Evolutionary conservation across 1,140 invertebrate species (phyloP), one percentile per base, ranked within the genome.

Genomic region (Zaprionus capensis): DNA sequence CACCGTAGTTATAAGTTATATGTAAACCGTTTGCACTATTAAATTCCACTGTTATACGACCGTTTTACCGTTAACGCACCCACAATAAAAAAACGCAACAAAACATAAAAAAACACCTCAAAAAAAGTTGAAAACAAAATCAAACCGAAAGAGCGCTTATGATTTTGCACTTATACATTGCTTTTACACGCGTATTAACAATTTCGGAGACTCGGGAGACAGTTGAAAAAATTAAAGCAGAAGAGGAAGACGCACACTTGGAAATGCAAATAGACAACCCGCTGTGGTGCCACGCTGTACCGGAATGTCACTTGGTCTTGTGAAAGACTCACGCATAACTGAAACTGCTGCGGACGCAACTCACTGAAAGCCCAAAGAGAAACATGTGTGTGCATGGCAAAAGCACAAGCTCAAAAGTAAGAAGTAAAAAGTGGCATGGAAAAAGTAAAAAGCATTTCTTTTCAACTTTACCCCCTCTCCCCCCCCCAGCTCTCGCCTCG

Each of bases 301-400:
- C 76, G 59, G 53, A 80, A 81, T 76, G 84, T 88, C 84, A 88
- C 84, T 90, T 75, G 74, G 80, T 86, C 87, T 91, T 91, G 86
- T 91, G 87, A 91, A 91, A 91, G 87, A 91, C 85, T 83, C 80
- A 91, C 87, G 87, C 80, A 79, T 91, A 77, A 91, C 87, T 91
- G 82, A 91, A 75, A 76, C 66, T 59, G 46, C 59, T 66, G 15
- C 49, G 58, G 58, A 57, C 56, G 38, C 65, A 59, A 26, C 38
- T 38, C 70, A 28, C 44, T 58, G 24, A 72, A 28, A 11, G 64
- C 15, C 34, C 49, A 64, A 51, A 69, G 51, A 69, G 49, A 70
- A 71, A 73, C 64, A 53, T 31, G 34, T 53, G 36, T 41, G 61
- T 49, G 17, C 44, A 49, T 20, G 44, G 22, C 49, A 67, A 44